Evolutionary conservation across 2,888 invertebrate genomes (phyloP).

Genomic region (Sphaerophoria rueppellii): DNA sequence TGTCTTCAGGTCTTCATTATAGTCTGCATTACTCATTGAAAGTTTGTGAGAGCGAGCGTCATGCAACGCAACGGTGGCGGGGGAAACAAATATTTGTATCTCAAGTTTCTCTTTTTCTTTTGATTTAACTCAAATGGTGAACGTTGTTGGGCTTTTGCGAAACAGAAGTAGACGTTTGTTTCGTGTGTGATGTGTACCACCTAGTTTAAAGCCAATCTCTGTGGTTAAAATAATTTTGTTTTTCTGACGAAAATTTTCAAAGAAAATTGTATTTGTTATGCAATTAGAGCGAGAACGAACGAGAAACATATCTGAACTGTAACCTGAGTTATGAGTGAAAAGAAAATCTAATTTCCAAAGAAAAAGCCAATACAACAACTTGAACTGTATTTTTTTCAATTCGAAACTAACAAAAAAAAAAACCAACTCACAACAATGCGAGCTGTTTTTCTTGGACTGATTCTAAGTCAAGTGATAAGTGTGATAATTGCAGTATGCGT

Average conservation of each 20-base stretch:
- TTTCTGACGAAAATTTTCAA: background rate
- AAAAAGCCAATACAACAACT: background rate
- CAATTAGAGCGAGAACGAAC: background rate
- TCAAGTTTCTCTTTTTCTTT: background rate
- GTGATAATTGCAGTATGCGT: slow-evolving; percentile 91
- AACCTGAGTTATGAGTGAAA: background rate
- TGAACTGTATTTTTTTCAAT: background rate
- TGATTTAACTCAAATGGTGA: background rate
- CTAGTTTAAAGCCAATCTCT: background rate
- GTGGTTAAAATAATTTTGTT: background rate
- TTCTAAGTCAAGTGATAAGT: slow-evolving; percentile 77
- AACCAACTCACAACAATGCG: background rate
- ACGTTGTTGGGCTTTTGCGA: background rate
- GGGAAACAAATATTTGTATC: background rate
- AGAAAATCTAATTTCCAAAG: background rate
- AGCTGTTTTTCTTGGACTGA: background rate
- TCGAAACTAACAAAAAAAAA: background rate
- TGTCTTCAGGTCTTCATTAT: background rate
- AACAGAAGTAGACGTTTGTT: background rate
- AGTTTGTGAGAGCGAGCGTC: background rate
- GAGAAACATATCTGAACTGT: background rate
- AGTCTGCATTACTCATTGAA: background rate
- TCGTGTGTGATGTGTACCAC: background rate
- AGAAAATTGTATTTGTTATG: background rate
- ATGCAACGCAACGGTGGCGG: background rate